A percentile compares a stretch with the other conserved stretches of the same genome.
Conservation (phyloP, 2,113 vertebrate genomes). For the Nibea coibor region DNA sequence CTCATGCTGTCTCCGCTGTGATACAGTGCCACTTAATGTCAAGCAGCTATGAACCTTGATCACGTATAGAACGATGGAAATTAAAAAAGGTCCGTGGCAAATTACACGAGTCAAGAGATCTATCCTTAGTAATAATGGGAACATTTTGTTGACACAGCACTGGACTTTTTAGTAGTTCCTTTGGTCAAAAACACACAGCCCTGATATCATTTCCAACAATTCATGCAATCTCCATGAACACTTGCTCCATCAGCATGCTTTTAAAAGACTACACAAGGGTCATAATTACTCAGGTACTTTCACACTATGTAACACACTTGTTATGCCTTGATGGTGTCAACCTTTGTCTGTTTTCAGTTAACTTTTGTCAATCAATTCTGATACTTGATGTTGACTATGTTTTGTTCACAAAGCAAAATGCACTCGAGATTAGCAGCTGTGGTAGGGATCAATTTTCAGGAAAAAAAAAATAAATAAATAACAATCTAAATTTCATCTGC, state of each 20-base stretch:
- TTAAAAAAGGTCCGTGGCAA: slow-evolving; percentile 44
- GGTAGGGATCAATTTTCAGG: slow-evolving; percentile 56
- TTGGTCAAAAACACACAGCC: slow-evolving; percentile 42
- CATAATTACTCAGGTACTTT: slow-evolving; percentile 59
- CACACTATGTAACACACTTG: slow-evolving; percentile 73
- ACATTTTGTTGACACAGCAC: slow-evolving; percentile 64
- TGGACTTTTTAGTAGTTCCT: slow-evolving; percentile 45
- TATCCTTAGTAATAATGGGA: slow-evolving; percentile 61
- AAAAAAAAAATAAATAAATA: background rate
- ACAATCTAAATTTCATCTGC: background rate
- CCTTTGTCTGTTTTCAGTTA: slow-evolving; percentile 83
- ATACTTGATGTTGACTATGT: slow-evolving; percentile 84
- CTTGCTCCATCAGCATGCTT: slow-evolving; percentile 73
- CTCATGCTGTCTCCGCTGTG: slow-evolving; percentile 40
- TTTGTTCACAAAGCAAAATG: slow-evolving; percentile 83
- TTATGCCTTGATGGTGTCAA: slow-evolving; percentile 81
- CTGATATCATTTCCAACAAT: slow-evolving; percentile 64
- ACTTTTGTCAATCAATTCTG: slow-evolving; percentile 82
- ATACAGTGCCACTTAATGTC: slow-evolving; percentile 56
- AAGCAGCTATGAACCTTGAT: slow-evolving; percentile 51
- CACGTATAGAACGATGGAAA: slow-evolving; percentile 27
- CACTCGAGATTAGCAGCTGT: slow-evolving; percentile 87
- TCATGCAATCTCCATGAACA: slow-evolving; percentile 72
- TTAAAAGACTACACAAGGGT: slow-evolving; percentile 55
- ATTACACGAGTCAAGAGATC: slow-evolving; percentile 44